Conservation (phyloP, 2,113 vertebrate species). For the Anolis sagrei region DNA sequence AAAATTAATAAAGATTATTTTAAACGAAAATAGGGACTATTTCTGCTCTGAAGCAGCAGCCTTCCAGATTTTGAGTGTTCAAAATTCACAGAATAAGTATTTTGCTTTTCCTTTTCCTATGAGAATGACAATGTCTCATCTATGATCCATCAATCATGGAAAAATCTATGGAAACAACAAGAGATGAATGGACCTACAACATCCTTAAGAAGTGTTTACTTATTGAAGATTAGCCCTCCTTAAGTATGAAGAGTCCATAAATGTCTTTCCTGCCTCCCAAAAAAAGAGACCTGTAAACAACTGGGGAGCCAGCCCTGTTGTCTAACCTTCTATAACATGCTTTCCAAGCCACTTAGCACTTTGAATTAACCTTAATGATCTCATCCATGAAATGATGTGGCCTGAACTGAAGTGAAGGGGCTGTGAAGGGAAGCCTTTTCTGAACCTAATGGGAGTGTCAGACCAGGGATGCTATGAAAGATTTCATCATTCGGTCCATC, state of each 20-base stretch:
- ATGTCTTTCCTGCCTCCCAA: not conserved
- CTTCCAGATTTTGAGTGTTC: not conserved
- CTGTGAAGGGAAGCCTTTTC: not conserved
- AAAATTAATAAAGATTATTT: too few relatives aligned
- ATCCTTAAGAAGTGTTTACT: not conserved
- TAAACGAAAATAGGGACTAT: too few relatives aligned
- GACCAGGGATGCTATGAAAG: not conserved
- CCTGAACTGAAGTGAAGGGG: not conserved
- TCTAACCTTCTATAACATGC: not conserved
- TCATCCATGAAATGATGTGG: conserved; percentile 7
- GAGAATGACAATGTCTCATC: not conserved
- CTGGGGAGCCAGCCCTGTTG: not conserved
- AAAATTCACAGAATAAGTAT: not conserved
- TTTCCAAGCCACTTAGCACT: not conserved
- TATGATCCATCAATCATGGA: not conserved
- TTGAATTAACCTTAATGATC: conserved; percentile 8
- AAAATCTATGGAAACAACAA: not conserved
- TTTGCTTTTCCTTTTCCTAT: too few relatives aligned
- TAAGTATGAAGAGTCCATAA: not conserved
- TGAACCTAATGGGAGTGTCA: not conserved
- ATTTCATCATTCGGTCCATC: not conserved
- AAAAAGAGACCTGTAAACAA: not conserved
- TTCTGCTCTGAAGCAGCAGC: not conserved
- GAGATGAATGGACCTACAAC: not conserved
- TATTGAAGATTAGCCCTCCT: not conserved